These are phyloP conservation scores for Yponomeuta malinellus DNA, from an alignment of 2,888 invertebrate species.

Conservation along the genomic window DNA sequence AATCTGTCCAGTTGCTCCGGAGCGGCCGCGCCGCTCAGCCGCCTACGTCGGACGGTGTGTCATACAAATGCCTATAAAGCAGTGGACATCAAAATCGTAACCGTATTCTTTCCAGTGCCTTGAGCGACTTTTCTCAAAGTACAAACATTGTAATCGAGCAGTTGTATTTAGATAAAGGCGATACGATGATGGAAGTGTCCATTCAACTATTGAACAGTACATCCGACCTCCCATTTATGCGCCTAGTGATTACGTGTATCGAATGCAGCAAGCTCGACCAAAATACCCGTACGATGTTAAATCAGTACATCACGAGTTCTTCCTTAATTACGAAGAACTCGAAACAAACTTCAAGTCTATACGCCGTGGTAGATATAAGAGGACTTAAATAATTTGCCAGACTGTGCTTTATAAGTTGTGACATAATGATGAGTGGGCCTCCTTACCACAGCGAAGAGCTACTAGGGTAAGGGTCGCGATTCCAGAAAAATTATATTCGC, in stretches of 20 bases:
- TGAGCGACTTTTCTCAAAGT: neutral
- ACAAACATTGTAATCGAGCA: constrained; percentile 16
- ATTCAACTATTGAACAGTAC: constrained; percentile 23
- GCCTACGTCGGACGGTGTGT: too few relatives aligned
- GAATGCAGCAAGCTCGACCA: constrained; percentile 4
- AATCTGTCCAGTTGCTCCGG: too few relatives aligned
- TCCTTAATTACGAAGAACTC: constrained; percentile 10
- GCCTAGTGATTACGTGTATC: constrained; percentile 19
- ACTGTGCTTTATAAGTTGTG: constrained; percentile 17
- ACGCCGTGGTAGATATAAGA: constrained; percentile 12
- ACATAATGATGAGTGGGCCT: constrained; percentile 18
- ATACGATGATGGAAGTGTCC: constrained; percentile 24
- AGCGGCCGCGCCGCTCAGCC: too few relatives aligned
- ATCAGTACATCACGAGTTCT: constrained; percentile 6
- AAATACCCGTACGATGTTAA: constrained; percentile 9
- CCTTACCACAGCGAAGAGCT: constrained; percentile 19
- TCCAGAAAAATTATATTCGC: constrained; percentile 17
- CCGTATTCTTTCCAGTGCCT: too few relatives aligned
- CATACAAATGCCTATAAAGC: too few relatives aligned
- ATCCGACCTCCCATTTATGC: constrained; percentile 21
- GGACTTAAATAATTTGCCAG: constrained; percentile 15
- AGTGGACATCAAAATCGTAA: too few relatives aligned
- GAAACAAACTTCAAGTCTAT: constrained; percentile 15
- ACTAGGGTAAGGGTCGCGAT: neutral
- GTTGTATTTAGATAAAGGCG: constrained; percentile 21